These are phyloP conservation scores for Reinhardtius hippoglossoides DNA, from an alignment of 2,113 vertebrate species.

Conservation along the genomic window DNA sequence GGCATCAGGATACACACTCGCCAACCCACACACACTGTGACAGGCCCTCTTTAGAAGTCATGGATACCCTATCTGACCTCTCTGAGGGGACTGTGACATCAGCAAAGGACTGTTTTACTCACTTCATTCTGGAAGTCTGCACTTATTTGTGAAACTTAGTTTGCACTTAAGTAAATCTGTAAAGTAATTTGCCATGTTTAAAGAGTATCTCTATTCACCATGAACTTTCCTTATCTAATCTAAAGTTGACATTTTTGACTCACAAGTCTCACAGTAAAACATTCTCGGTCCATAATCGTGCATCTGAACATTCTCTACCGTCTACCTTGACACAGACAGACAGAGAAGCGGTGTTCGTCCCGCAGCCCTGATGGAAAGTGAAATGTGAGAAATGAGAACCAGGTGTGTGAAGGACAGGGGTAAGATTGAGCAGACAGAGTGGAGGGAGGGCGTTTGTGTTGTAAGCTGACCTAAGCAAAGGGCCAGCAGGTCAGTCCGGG, in stretches of 20 bases:
- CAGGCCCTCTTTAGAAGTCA: slow-evolving; percentile 49
- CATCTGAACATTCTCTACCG: background rate
- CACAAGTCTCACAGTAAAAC: slow-evolving; percentile 11
- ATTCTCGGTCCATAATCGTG: background rate
- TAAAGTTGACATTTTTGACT: slow-evolving; percentile 18
- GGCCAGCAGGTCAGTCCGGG: slow-evolving; percentile 65
- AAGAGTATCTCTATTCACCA: background rate
- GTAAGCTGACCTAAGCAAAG: slow-evolving; percentile 61
- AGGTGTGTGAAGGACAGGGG: slow-evolving; percentile 69
- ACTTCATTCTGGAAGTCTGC: background rate
- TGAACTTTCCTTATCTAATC: slow-evolving; percentile 4
- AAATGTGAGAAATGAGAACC: slow-evolving; percentile 78
- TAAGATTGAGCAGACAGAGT: slow-evolving; percentile 50
- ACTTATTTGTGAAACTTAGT: background rate
- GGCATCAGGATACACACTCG: slow-evolving; percentile 73
- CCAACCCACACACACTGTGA: slow-evolving; percentile 52
- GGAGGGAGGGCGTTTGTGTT: slow-evolving; percentile 13
- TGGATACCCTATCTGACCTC: slow-evolving; percentile 57
- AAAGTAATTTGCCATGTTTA: background rate
- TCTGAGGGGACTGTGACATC: slow-evolving; percentile 28
- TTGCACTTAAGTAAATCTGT: background rate
- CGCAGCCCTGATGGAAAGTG: slow-evolving; percentile 65
- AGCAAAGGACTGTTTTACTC: background rate
- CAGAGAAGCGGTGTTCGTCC: slow-evolving; percentile 28
- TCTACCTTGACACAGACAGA: slow-evolving; percentile 13